These are phyloP conservation scores for Pionites leucogaster DNA, from an alignment of 2,113 vertebrate genomes.

Conservation along the genomic window DNA sequence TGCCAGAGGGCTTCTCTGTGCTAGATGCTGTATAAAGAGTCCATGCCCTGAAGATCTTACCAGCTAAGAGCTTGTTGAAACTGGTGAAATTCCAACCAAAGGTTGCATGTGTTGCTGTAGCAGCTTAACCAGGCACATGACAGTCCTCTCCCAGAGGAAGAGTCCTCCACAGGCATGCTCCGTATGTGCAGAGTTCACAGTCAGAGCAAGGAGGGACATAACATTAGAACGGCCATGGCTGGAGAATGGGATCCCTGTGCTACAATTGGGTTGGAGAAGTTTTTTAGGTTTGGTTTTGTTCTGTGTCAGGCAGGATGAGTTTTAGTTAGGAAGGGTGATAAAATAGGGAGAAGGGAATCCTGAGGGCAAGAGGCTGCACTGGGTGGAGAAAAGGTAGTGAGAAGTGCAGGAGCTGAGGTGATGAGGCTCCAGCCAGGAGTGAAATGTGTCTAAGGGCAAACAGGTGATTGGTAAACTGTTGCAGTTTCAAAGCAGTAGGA, in stretches of 20 bases:
- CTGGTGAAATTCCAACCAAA: background rate
- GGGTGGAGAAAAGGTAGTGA: background rate
- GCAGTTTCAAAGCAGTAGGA: background rate
- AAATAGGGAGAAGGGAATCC: background rate
- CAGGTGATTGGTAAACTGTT: background rate
- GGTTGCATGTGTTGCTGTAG: background rate
- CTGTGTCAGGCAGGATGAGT: background rate
- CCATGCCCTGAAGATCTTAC: background rate
- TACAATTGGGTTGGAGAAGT: background rate
- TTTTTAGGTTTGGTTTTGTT: background rate
- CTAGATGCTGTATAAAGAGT: background rate
- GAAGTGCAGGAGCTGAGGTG: background rate
- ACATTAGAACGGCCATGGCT: background rate
- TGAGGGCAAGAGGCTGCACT: background rate
- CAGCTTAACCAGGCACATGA: background rate
- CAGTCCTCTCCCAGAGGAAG: background rate
- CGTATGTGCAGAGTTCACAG: fast-evolving
- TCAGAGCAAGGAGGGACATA: background rate
- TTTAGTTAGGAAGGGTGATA: background rate
- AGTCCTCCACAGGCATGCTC: background rate
- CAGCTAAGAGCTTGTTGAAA: background rate
- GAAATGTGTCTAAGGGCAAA: background rate
- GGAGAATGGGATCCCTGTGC: background rate
- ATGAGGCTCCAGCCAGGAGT: background rate
- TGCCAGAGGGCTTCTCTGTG: background rate